Evolutionary conservation across 2,797 vertebrate species (phyloP).

Genomic region (Parambassis ranga): DNA sequence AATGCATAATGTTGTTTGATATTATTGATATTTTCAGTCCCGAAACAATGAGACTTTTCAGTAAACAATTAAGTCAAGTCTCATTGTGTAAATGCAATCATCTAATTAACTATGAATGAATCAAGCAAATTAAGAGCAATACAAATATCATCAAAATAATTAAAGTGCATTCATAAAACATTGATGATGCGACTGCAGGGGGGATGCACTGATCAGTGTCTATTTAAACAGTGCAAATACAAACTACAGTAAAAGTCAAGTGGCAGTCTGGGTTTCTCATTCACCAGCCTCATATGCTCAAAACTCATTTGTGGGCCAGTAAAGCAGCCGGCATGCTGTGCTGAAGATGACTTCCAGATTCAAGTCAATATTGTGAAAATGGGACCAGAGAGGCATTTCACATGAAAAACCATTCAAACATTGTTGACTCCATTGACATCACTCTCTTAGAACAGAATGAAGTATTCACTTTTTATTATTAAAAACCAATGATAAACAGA

Average conservation of each 20-base stretch:
- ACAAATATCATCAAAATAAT: conserved; percentile 10
- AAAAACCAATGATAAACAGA: neutral
- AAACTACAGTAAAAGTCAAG: conserved; percentile 62
- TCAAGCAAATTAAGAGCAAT: neutral
- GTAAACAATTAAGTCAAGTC: too few species aligned
- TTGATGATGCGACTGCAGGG: too few species aligned
- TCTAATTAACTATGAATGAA: neutral
- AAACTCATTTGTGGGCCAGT: conserved; percentile 53
- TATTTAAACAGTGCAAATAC: conserved; percentile 33
- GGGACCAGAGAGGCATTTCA: conserved; percentile 10
- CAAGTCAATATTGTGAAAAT: conserved; percentile 3
- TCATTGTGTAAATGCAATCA: too few species aligned
- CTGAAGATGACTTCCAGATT: conserved; percentile 25
- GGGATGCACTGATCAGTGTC: too few species aligned
- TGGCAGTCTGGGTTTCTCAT: conserved; percentile 21
- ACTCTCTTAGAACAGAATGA: neutral
- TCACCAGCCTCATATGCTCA: conserved; percentile 40
- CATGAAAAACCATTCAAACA: conserved; percentile 1
- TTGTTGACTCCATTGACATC: conserved; percentile 1
- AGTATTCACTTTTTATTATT: neutral
- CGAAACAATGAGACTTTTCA: too few species aligned
- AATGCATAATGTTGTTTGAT: neutral
- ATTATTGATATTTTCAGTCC: neutral
- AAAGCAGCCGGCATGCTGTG: conserved; percentile 17
- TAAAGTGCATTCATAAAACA: neutral